A percentile compares a stretch with the other conserved stretches of the same genome.
phyloP scores from a whole-genome alignment of 2,888 invertebrate species.

The Amphimallon solstitiale region DNA sequence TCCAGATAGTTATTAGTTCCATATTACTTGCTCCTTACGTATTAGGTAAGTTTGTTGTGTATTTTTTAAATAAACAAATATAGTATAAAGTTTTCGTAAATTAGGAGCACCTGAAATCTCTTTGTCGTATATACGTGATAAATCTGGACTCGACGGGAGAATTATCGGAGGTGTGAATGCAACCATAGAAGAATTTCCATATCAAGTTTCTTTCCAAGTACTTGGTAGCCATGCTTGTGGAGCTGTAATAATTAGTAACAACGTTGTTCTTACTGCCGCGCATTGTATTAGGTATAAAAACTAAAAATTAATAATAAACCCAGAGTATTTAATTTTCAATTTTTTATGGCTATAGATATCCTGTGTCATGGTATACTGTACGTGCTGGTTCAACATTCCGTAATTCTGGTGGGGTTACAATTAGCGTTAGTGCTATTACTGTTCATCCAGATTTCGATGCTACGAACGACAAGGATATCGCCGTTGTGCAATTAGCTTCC shows the following conservation, averaged over 20 bases:
- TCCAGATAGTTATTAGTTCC: too few species aligned
- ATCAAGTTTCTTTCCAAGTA: conserved; percentile 48
- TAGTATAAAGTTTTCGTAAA: too few species aligned
- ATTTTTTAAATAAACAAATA: too few species aligned
- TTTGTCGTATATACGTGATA: too few species aligned
- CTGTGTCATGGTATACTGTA: background rate
- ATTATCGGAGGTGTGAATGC: conserved; percentile 51
- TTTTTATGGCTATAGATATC: too few species aligned
- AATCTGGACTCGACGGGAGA: conserved; percentile 42
- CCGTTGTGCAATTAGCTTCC: background rate
- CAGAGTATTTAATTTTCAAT: background rate
- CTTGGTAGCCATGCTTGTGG: conserved; percentile 49
- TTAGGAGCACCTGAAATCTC: too few species aligned
- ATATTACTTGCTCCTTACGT: too few species aligned
- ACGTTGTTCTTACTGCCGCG: conserved; percentile 49
- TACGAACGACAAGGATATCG: background rate
- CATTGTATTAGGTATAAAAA: conserved; percentile 47
- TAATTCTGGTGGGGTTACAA: conserved; percentile 22
- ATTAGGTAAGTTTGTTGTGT: too few species aligned
- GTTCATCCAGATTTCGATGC: conserved; percentile 5
- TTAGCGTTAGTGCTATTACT: background rate
- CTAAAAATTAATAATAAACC: background rate
- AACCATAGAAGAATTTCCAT: conserved; percentile 47
- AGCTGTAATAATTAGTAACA: conserved; percentile 46
- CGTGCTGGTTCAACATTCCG: conserved; percentile 24